A percentile compares a stretch with the other conserved stretches of the same genome.
Conservation (phyloP, 92 coral and sea anemone species). For the Epizoanthus ramosus region DNA sequence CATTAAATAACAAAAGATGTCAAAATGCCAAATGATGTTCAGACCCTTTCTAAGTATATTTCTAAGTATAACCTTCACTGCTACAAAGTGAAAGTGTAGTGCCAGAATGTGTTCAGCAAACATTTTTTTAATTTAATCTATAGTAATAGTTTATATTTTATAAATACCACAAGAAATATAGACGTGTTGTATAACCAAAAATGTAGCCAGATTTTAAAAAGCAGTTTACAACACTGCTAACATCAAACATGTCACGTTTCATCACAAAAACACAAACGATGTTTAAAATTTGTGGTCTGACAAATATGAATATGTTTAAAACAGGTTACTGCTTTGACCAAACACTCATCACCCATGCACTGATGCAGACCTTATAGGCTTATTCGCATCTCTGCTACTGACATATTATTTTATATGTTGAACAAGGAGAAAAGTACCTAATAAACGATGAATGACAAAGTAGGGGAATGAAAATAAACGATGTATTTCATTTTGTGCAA, state of each 20-base stretch:
- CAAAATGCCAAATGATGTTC: too few relatives aligned
- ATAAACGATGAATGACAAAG: background rate
- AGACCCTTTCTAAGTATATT: too few relatives aligned
- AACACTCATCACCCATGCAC: too few relatives aligned
- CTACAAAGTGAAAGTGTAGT: too few relatives aligned
- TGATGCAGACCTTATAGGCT: too few relatives aligned
- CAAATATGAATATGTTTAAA: too few relatives aligned
- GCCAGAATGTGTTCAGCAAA: too few relatives aligned
- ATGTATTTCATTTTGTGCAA: conserved; percentile 4
- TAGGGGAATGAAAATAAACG: background rate
- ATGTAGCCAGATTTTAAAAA: background rate
- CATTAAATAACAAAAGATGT: too few relatives aligned
- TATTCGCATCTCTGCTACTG: background rate
- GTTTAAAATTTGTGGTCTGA: background rate
- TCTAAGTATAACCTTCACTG: too few relatives aligned
- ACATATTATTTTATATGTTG: background rate
- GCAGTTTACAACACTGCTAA: background rate
- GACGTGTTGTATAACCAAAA: background rate
- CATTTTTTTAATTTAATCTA: too few relatives aligned
- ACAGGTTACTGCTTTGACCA: background rate
- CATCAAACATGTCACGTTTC: background rate
- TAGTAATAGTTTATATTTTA: too few relatives aligned
- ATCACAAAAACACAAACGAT: background rate
- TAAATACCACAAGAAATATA: too few relatives aligned
- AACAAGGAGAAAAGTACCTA: background rate